A percentile compares a stretch with the other conserved stretches of the same genome.
Conservation (phyloP, 2,797 vertebrate species). For the Microcaecilia unicolor region DNA sequence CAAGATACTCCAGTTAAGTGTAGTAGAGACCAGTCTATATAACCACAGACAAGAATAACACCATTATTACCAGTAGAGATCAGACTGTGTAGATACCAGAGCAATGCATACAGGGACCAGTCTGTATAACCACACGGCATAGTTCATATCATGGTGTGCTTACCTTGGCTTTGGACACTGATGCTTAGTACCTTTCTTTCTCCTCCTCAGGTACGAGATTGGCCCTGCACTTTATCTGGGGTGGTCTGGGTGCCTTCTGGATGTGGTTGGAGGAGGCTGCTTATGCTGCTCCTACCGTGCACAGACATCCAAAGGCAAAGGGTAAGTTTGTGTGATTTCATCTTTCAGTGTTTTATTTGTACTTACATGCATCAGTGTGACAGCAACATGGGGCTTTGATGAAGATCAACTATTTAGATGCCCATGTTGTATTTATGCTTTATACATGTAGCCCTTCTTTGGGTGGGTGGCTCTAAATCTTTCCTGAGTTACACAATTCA, state of each 20-base stretch:
- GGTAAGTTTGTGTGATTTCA: not conserved
- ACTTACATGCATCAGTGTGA: not conserved
- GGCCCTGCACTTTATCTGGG: constrained; percentile 81
- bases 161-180: not conserved
- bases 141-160: too few species aligned
- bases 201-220: constrained; percentile 85
- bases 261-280: constrained; percentile 39
- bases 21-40: not conserved
- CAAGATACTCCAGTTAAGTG: not conserved
- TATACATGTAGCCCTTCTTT: not conserved
- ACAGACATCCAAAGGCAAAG: not conserved
- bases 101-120: too few species aligned
- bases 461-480: too few species aligned
- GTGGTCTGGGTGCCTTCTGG: constrained; percentile 73
- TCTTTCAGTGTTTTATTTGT: not conserved
- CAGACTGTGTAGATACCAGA: too few species aligned
- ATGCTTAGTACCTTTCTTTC: not conserved
- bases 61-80: too few species aligned
- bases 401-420: not conserved
- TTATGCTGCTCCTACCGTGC: constrained; percentile 22
- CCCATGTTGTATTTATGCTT: not conserved
- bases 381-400: not conserved
- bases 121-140: too few species aligned
- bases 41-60: too few species aligned
- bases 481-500: too few species aligned